These are phyloP conservation scores for Acanthopagrus latus DNA, from an alignment of 2,797 vertebrate species.

Conservation along the genomic window DNA sequence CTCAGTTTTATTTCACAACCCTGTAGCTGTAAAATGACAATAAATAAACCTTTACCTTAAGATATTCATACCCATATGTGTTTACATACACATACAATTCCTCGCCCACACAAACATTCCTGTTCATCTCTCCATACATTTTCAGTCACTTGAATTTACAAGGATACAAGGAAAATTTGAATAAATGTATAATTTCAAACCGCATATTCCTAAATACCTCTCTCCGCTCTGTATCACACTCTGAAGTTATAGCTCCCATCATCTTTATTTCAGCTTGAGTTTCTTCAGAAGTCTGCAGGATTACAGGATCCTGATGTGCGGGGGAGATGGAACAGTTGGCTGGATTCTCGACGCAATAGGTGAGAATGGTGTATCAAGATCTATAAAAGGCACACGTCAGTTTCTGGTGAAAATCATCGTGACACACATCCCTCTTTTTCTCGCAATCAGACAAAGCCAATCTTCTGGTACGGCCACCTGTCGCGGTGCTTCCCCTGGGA, in stretches of 20 bases:
- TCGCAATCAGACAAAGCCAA: slow-evolving; percentile 88
- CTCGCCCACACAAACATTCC: too few species aligned
- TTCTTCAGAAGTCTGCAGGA: slow-evolving; percentile 91
- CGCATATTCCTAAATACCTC: not conserved
- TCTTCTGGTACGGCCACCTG: slow-evolving; percentile 87
- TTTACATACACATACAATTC: too few species aligned
- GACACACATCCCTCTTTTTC: slow-evolving; percentile 8
- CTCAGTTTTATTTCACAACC: too few species aligned
- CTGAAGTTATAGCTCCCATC: not conserved
- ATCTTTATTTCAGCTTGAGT: slow-evolving; percentile 84
- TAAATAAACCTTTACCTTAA: too few species aligned
- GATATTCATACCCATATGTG: too few species aligned
- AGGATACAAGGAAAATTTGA: too few species aligned
- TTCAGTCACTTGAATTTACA: too few species aligned
- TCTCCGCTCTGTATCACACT: not conserved
- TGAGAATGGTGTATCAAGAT: slow-evolving; percentile 69
- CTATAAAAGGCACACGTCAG: not conserved
- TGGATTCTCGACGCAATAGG: slow-evolving; percentile 96
- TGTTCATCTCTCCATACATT: too few species aligned
- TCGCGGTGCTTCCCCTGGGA: slow-evolving; percentile 93
- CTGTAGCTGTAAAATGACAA: too few species aligned
- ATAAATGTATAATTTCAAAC: slow-evolving; percentile 1
- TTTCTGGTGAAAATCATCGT: not conserved
- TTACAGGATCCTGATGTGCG: slow-evolving; percentile 93
- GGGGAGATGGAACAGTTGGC: slow-evolving; percentile 95